Conservation (phyloP, 2,888 invertebrate species). For the Trichogramma evanescens region DNA sequence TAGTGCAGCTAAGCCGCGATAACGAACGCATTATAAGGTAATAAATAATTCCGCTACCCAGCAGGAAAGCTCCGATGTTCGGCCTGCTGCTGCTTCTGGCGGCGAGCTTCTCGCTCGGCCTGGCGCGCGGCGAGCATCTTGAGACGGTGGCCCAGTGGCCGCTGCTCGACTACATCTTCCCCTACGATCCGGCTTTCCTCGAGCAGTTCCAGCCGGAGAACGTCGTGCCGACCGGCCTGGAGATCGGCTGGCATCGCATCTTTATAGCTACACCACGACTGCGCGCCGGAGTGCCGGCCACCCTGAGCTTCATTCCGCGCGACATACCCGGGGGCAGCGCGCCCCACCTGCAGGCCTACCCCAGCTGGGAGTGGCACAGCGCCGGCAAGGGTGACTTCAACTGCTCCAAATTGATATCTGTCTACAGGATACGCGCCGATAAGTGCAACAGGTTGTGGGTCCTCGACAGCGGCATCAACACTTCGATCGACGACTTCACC, state of each 20-base stretch:
- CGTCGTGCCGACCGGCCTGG: slow-evolving; percentile 70
- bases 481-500: slow-evolving; percentile 63
- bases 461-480: slow-evolving; percentile 69
- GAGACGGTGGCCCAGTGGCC: slow-evolving; percentile 49
- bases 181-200: slow-evolving; percentile 40
- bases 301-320: slow-evolving; percentile 63
- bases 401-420: slow-evolving; percentile 71
- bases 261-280: slow-evolving; percentile 72
- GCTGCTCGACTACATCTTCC: slow-evolving; percentile 43
- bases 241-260: slow-evolving; percentile 63
- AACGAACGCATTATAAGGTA: no score
- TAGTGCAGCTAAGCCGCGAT: no score
- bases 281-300: slow-evolving; percentile 69
- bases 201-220: slow-evolving; percentile 61
- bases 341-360: slow-evolving; percentile 66
- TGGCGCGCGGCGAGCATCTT: slow-evolving; percentile 25
- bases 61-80: slow-evolving; percentile 3
- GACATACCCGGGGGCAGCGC: slow-evolving; percentile 60
- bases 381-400: slow-evolving; percentile 64
- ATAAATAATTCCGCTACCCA: no score
- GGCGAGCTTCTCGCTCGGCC: neutral
- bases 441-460: slow-evolving; percentile 80
- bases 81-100: slow-evolving; percentile 1
- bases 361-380: slow-evolving; percentile 71
- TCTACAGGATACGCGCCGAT: slow-evolving; percentile 69